Conservation (phyloP, 2,797 vertebrate species). For the Sarcophilus harrisii region DNA sequence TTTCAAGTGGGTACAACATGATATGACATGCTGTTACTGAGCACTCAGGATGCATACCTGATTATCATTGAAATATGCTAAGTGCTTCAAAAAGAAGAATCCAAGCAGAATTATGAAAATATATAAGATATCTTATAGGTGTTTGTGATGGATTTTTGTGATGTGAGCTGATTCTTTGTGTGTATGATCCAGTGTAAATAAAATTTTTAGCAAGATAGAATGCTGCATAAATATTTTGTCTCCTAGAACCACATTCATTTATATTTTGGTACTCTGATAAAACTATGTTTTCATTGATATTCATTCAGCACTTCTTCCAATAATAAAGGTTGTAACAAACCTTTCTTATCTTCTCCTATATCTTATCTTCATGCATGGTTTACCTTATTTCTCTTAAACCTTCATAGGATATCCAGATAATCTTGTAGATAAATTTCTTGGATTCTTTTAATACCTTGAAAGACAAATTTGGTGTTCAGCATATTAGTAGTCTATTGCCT, state of each 20-base stretch:
- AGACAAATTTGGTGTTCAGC: neutral
- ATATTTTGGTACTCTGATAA: neutral
- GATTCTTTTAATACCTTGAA: neutral
- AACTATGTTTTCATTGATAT: neutral
- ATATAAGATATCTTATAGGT: slow-evolving; percentile 24
- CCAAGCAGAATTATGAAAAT: slow-evolving; percentile 65
- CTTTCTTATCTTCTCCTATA: no score
- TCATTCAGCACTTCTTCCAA: neutral
- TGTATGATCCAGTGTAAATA: neutral
- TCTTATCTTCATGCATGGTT: neutral
- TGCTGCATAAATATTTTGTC: neutral
- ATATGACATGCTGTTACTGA: slow-evolving; percentile 62
- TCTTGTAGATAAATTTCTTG: neutral
- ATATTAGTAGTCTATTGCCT: neutral
- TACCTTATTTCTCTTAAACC: neutral
- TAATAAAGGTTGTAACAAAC: neutral
- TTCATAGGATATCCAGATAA: neutral
- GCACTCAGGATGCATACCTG: slow-evolving; percentile 67
- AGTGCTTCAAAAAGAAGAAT: slow-evolving; percentile 64
- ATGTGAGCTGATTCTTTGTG: neutral
- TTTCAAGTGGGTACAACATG: slow-evolving; percentile 68
- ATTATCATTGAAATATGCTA: slow-evolving; percentile 63
- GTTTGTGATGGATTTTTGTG: slow-evolving; percentile 17
- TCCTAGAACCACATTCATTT: slow-evolving; percentile 25
- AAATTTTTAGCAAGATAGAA: slow-evolving; percentile 4